Evolutionary conservation across 2,113 vertebrate genomes (phyloP), one percentile per base, ranked within the genome.

Genomic region (Hymenochirus boettgeri): DNA sequence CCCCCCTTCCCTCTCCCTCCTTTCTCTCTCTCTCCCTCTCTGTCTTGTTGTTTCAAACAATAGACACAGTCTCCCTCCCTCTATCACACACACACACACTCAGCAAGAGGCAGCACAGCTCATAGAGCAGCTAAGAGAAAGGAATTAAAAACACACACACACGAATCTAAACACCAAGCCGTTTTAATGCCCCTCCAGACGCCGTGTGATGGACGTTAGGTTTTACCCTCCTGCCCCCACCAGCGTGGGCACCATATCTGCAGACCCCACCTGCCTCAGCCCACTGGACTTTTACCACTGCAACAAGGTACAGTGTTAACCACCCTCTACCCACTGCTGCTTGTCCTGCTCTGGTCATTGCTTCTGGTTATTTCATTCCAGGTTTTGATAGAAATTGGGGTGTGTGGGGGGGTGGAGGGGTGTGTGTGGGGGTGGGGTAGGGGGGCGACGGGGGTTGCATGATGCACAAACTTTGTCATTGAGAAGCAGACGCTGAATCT

Each of bases 241-340:
- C 77, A 89, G 92, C 84, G 92, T 95, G 86, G 93, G 91, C 79
- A 90, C 93, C 70, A 86, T 95, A 89, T 86, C 94, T 69, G 81
- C 92, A 74, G 95, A 97, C 77, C 90, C 92, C 75, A 80, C 89
- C 80, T 91, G 92, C 80, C 82, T 94, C 77, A 90, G 89, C 57
- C 85, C 89, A 75, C 82, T 96, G 92, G 94, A 96, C 88, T 95
- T 96, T 91, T 97, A 95, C 79, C 92, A 94, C 86, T 90, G 91
- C 88, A 93, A 89, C 89, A 97, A 96, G 95, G 95, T 96, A 95
- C 87, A 70, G 59, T 48, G 46, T 26, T 31, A 15, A 46, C 23
- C 27, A 42, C 56, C 61, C 57, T 61, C 17, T 24, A 18, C 2
- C 22, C 12, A 26, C 55, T 22, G 48, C 65, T 65, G 52, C 52